Evolutionary conservation across 2,113 vertebrate genomes (phyloP), one percentile per base, ranked within the genome.

Genomic region (Coryphaenoides rupestris): DNA sequence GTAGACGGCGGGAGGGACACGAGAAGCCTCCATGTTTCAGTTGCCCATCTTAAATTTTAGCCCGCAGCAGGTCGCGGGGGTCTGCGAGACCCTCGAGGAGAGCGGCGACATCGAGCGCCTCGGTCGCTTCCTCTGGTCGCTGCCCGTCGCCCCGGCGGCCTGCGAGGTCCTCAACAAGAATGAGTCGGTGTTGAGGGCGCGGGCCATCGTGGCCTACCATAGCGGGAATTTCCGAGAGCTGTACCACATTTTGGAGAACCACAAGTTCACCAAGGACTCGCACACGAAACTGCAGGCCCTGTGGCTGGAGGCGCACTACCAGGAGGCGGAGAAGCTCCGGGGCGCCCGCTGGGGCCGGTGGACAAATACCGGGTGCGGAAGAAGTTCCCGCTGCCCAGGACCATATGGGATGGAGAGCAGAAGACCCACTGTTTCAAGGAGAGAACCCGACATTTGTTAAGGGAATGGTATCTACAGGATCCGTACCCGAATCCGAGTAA

Each of bases 341-440:
- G 97, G 13, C 92, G 97, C 86, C 96, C 96, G 66, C 88, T 99
- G 82, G 97, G 97, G 69, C 97, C 97, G 1, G 97, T 99, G 91
- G 97, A 99, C 93, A 99, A 99, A 89, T 99, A 99, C 88, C 86
- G 97, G 52, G 97, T 99, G 57, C 89, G 97, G 68, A 99, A 99
- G 97, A 99, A 99, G 97, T 99, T 99, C 85, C 97, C 97, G 7
- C 85, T 99, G 65, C 97, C 97, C 63, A 93, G 96, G 79, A 99
- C 97, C 85, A 99, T 99, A 73, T 99, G 97, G 97, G 96, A 99
- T 69, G 96, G 97, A 53, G 97, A 99, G 87, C 97, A 99, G 93
- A 99, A 99, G 85, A 99, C 97, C 40, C 97, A 99, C 84, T 99
- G 97, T 93, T 99, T 99, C 91, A 99, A 99, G 86, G 97, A 99